These are phyloP conservation scores for Piliocolobus tephrosceles DNA, from an alignment of 2,113 vertebrate genomes.

Conservation along the genomic window DNA sequence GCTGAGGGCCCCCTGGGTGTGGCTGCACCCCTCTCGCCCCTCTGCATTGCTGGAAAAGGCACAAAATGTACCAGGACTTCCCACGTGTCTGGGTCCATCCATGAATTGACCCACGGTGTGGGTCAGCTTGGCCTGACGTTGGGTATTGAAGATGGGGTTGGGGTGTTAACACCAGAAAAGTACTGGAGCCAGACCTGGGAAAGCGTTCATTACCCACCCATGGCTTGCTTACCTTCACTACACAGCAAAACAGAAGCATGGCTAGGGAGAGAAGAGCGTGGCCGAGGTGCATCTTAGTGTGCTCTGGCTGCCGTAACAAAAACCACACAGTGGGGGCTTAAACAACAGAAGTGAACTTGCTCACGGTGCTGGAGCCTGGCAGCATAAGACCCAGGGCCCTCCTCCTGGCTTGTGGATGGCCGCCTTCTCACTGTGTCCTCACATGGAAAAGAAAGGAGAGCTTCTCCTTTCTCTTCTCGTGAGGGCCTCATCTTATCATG, in stretches of 20 bases:
- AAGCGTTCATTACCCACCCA: accelerated
- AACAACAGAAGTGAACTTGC: accelerated
- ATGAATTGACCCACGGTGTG: accelerated
- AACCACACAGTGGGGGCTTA: accelerated
- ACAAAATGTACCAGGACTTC: neutral
- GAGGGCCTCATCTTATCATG: accelerated
- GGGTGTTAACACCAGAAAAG: accelerated
- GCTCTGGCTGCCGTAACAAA: no score
- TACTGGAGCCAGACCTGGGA: neutral
- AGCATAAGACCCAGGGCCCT: neutral
- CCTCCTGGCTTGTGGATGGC: no score
- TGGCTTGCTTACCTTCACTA: no score
- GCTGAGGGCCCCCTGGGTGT: accelerated
- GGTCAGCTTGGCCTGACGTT: neutral
- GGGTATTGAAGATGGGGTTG: neutral
- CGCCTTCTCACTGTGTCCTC: neutral
- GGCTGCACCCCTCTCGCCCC: neutral
- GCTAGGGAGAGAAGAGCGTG: neutral
- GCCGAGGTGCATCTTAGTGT: accelerated
- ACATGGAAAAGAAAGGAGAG: neutral
- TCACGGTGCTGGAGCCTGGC: neutral
- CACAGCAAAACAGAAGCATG: neutral
- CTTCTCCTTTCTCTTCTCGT: neutral
- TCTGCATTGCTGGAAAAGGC: neutral
- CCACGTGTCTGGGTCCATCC: neutral